Base-by-base conservation (phyloP, 2,797 vertebrate genomes). In the Typhlichthys eigenmanni region DNA sequence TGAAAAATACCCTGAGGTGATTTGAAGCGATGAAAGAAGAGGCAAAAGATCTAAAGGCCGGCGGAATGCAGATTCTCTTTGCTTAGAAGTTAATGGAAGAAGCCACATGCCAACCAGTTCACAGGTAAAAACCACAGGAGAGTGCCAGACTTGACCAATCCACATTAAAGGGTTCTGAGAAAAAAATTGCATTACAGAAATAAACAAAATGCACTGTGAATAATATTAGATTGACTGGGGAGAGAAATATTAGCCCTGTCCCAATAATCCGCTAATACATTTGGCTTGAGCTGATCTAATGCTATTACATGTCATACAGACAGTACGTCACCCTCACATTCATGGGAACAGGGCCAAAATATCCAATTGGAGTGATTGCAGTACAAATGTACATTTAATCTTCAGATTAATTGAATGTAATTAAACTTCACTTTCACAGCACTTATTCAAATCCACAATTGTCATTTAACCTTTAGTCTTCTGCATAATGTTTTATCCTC, bases 31-130 rank as follows among this genome's bases (percentile, higher is more conserved):
- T 82, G 79, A 79, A 72, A 74, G 85, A 19, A 65, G 53, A 64
- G 8, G 9, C 66, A 71, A 78, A 71, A 62, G 34, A 38, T 38
- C 34, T 74, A 57, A 73, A 75, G 83, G 82, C 77, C 77, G 81
- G 84, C 83, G 82, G 74, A 82, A 74, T 38, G 34, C 72, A 79
- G 83, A 89, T 82, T 82, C 68, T 72, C 81, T 84, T 85, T 84
- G 82, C 86, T 85, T 84, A 80, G 72, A 85, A 75, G 69, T 64
- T 64, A 68, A 76, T 77, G 73, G 68, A 72, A 14, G 14, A 71
- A 74, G 82, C 75, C 64, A 66, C 50, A 55, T 72, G 63, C 24
- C 24, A 29, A 29, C 24, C 24, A 29, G 24, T 58, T 62, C 50
- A 62, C n/a, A 47, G 53, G 77, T 59, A 79, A 85, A 80, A 75